Evolutionary conservation across 2,888 invertebrate genomes (phyloP).

Genomic region (Sinohyriopsis cumingii): DNA sequence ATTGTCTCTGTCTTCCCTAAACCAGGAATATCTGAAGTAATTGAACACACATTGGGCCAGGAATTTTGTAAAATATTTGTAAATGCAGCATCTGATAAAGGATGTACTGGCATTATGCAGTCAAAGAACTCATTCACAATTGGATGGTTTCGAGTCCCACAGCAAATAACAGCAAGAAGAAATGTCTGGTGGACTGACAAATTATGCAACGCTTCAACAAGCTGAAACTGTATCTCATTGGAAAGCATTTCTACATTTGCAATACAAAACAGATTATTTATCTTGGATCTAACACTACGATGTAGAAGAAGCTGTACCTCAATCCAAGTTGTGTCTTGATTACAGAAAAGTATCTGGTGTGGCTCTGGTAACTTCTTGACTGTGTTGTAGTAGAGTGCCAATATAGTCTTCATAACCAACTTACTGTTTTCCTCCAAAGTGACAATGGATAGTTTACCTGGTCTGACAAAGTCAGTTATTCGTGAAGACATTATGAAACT

Average conservation of each 20-base stretch:
- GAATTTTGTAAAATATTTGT: conserved; percentile 11
- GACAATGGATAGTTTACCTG: conserved; percentile 30
- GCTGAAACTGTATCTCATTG: conserved; percentile 37
- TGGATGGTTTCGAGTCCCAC: conserved; percentile 38
- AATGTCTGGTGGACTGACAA: conserved; percentile 7
- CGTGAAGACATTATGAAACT: background rate
- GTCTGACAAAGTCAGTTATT: conserved; percentile 33
- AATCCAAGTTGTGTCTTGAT: conserved; percentile 35
- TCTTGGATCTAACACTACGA: conserved; percentile 26
- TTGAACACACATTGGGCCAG: conserved; percentile 25
- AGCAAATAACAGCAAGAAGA: conserved; percentile 38
- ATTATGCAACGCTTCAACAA: conserved; percentile 31
- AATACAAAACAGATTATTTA: conserved; percentile 31
- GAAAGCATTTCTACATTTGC: conserved; percentile 43
- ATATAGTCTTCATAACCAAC: conserved; percentile 34
- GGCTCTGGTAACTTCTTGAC: conserved; percentile 39
- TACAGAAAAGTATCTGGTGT: conserved; percentile 44
- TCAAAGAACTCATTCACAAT: conserved; percentile 35
- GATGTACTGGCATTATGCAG: conserved; percentile 12
- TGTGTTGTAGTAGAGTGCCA: conserved; percentile 41
- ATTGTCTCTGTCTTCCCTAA: conserved; percentile 42
- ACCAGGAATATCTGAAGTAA: conserved; percentile 44
- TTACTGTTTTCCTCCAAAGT: conserved; percentile 39
- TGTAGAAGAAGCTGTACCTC: conserved; percentile 38
- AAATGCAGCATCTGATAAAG: conserved; percentile 19